These are phyloP conservation scores for Platichthys flesus DNA, from an alignment of 2,113 vertebrate genomes.

Conservation along the genomic window DNA sequence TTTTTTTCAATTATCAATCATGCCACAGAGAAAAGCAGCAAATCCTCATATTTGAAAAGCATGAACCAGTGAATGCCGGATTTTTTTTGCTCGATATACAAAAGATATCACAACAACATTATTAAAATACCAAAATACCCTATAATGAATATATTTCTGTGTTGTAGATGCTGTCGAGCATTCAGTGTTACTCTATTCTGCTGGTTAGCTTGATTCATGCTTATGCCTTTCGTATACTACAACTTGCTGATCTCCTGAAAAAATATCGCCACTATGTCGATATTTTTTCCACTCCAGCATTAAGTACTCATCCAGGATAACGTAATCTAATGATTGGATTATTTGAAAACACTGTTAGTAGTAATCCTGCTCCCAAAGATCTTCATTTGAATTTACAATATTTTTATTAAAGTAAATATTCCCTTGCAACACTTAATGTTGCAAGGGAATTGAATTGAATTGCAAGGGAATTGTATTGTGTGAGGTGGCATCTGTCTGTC, in stretches of 20 bases:
- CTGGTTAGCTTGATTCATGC: too few relatives aligned
- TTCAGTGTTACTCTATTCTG: too few relatives aligned
- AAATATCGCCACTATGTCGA: not conserved
- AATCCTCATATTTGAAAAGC: not conserved
- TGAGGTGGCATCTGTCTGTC: not conserved
- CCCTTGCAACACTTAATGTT: not conserved
- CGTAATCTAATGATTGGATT: not conserved
- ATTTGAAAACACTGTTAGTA: not conserved
- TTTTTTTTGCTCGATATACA: too few relatives aligned
- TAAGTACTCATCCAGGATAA: not conserved
- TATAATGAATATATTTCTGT: too few relatives aligned
- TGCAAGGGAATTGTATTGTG: too few relatives aligned
- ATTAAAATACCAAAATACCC: not conserved
- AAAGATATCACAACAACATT: not conserved
- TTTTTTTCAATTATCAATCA: not conserved
- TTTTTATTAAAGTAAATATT: not conserved
- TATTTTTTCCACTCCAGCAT: not conserved
- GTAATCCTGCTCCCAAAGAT: not conserved
- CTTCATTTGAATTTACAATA: not conserved
- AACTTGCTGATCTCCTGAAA: not conserved
- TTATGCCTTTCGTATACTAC: too few relatives aligned
- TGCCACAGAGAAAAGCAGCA: not conserved
- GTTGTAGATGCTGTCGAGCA: too few relatives aligned
- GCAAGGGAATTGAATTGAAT: too few relatives aligned
- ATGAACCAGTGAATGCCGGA: not conserved